Percentiles rank a stretch among this genome's conserved stretches.
These are phyloP conservation scores for Petrocephalus sullivani DNA, from an alignment of 2,797 vertebrate species.

Conservation along the genomic window DNA sequence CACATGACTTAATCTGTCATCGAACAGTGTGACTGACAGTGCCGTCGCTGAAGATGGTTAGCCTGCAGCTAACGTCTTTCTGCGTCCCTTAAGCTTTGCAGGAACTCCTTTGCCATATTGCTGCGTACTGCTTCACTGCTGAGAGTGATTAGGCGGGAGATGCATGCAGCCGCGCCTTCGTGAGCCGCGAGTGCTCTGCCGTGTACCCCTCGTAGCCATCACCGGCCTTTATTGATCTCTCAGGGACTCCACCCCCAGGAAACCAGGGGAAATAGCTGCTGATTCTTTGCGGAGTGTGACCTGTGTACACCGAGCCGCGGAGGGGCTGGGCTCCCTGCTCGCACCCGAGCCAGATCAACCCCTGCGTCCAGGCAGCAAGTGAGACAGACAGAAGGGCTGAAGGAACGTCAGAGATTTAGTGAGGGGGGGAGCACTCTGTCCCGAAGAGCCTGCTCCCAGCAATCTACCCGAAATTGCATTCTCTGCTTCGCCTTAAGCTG, in stretches of 20 bases:
- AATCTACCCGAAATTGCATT: not conserved
- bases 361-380: not conserved
- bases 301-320: not conserved
- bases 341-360: not conserved
- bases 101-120: not conserved
- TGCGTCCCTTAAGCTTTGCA: not conserved
- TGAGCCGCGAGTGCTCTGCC: not conserved
- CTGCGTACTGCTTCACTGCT: not conserved
- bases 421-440: not conserved
- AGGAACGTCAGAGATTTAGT: not conserved
- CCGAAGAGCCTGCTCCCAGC: not conserved
- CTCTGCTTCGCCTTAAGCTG: not conserved
- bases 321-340: not conserved
- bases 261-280: constrained; percentile 6
- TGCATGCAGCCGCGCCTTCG: not conserved
- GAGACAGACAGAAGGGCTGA: not conserved
- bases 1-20: not conserved
- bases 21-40: not conserved
- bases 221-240: not conserved
- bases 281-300: not conserved
- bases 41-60: not conserved
- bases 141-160: not conserved
- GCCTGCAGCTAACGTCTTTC: not conserved
- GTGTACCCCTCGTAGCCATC: not conserved
- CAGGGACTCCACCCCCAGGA: not conserved